Evolutionary conservation across 2,888 invertebrate species (phyloP).

Genomic region (Eristalinus aeneus): DNA sequence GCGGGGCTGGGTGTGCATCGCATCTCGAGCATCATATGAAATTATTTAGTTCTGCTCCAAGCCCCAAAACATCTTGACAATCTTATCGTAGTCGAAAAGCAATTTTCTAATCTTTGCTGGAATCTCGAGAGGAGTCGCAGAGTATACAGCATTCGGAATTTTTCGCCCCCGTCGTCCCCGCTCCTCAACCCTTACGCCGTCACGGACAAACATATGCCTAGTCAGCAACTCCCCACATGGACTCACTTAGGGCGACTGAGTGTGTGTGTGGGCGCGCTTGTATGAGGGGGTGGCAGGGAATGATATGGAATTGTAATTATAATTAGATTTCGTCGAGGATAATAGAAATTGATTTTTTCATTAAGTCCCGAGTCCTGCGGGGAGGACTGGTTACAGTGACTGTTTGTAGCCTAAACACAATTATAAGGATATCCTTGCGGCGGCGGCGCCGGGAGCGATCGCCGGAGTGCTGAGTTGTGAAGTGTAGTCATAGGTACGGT

Average conservation of each 20-base stretch:
- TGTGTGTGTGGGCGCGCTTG: background rate
- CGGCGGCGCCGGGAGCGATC: background rate
- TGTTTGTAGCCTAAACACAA: slow-evolving; percentile 6
- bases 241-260: background rate
- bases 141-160: background rate
- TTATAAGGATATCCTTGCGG: background rate
- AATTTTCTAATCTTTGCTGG: background rate
- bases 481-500: background rate
- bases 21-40: background rate
- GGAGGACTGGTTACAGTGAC: slow-evolving; percentile 17
- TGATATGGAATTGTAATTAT: slow-evolving; percentile 50
- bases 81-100: background rate
- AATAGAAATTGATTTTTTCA: slow-evolving; percentile 58
- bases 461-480: background rate
- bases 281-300: background rate
- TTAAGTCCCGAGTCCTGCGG: slow-evolving; percentile 6
- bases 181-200: background rate
- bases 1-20: background rate
- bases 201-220: background rate
- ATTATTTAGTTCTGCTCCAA: background rate
- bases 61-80: background rate
- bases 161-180: background rate
- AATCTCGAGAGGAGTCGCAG: background rate
- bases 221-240: background rate
- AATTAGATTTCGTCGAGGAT: slow-evolving; percentile 57